Evolutionary conservation across 1,140 invertebrate genomes (phyloP).

Genomic region (Ruditapes philippinarum): DNA sequence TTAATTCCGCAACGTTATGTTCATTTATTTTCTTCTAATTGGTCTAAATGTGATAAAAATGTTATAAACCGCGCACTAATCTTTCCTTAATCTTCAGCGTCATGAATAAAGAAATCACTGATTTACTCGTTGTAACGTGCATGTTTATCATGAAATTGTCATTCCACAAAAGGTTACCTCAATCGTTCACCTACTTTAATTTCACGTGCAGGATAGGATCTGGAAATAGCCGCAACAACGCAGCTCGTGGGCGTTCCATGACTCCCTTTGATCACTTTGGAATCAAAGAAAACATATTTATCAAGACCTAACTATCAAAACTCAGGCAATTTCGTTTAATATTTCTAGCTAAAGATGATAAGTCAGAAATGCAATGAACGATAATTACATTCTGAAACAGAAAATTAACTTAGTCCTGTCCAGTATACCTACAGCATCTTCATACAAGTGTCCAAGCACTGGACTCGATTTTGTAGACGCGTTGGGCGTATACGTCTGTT

Average conservation of each 20-base stretch:
- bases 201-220: background rate
- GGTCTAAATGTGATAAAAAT: slow-evolving; percentile 50
- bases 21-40: slow-evolving; percentile 53
- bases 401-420: background rate
- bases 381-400: background rate
- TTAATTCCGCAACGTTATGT: background rate
- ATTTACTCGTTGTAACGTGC: slow-evolving; percentile 17
- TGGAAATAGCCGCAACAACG: background rate
- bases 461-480: no score
- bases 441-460: no score
- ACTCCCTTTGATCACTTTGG: background rate
- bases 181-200: background rate
- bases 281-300: slow-evolving; percentile 16
- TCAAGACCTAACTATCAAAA: background rate
- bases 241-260: background rate
- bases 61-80: slow-evolving; percentile 45
- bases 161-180: background rate
- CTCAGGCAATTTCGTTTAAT: background rate
- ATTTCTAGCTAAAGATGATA: background rate
- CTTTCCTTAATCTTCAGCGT: slow-evolving; percentile 1
- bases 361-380: background rate
- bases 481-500: no score
- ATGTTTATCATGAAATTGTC: slow-evolving; percentile 28
- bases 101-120: slow-evolving; percentile 41
- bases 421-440: background rate